Percentiles rank a stretch among this genome's conserved stretches.
Evolutionary conservation across 1,140 invertebrate genomes (phyloP).

Genomic region (Atta cephalotes): DNA sequence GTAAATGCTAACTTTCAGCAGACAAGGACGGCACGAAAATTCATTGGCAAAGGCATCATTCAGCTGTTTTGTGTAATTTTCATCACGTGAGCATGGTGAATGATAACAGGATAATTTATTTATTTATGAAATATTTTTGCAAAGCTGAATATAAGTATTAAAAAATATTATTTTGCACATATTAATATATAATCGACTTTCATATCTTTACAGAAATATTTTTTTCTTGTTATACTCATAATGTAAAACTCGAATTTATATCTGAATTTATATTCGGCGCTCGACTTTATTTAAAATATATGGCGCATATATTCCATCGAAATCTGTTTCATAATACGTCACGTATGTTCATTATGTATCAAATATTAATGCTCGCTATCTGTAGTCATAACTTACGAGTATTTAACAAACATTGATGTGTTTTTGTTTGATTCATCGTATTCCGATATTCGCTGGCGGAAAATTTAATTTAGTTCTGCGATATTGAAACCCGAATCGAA

Average conservation of each 20-base stretch:
- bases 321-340: background rate
- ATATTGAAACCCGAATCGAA: slow-evolving; percentile 34
- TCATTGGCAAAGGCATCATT: background rate
- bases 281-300: slow-evolving; percentile 1
- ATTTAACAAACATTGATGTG: slow-evolving; percentile 37
- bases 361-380: slow-evolving; percentile 3
- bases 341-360: background rate
- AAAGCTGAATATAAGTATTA: background rate
- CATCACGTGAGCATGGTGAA: background rate
- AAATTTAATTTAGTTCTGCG: slow-evolving; percentile 51
- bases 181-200: too few relatives aligned
- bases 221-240: background rate
- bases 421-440: slow-evolving; percentile 48
- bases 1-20: slow-evolving; percentile 25
- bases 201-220: background rate
- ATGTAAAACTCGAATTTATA: background rate
- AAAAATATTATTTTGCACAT: background rate
- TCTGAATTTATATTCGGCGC: background rate
- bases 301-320: background rate
- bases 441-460: slow-evolving; percentile 26
- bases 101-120: slow-evolving; percentile 9
- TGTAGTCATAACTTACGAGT: slow-evolving; percentile 1
- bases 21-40: background rate
- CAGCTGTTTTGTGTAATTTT: background rate
- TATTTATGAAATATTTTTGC: background rate